phyloP scores from a whole-genome alignment of 2,797 vertebrate genomes.

The Hydrolagus colliei region DNA sequence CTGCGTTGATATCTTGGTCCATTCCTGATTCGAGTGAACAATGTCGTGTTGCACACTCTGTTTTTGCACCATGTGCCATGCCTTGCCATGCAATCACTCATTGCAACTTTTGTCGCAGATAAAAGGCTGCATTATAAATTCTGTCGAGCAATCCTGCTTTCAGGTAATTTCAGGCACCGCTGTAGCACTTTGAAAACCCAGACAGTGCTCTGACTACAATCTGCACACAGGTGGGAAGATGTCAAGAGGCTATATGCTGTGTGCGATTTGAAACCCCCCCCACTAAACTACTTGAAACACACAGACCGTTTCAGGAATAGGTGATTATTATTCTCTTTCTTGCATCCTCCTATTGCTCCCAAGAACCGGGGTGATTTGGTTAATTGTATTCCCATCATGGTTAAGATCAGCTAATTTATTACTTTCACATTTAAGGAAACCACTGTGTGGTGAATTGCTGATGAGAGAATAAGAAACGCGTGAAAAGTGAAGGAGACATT shows the following conservation, averaged over 20 bases:
- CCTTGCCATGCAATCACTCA: not conserved
- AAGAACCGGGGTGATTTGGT: no score
- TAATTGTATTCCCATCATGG: no score
- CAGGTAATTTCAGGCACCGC: not conserved
- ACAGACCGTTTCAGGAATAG: not conserved
- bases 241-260: not conserved
- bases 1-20: no score
- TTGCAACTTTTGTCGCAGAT: slow-evolving; percentile 3
- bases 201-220: not conserved
- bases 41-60: not conserved
- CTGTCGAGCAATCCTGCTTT: not conserved
- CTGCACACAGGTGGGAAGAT: not conserved
- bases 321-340: not conserved
- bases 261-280: not conserved
- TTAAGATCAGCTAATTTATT: no score
- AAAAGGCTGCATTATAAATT: not conserved
- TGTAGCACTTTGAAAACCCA: not conserved
- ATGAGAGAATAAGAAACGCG: no score
- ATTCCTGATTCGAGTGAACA: no score
- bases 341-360: no score
- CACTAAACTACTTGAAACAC: not conserved
- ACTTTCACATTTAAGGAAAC: no score
- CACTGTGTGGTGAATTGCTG: no score
- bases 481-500: no score
- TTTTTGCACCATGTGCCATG: not conserved